These are phyloP conservation scores for Deilephila porcellus DNA, from an alignment of 2,888 invertebrate genomes.

Conservation along the genomic window DNA sequence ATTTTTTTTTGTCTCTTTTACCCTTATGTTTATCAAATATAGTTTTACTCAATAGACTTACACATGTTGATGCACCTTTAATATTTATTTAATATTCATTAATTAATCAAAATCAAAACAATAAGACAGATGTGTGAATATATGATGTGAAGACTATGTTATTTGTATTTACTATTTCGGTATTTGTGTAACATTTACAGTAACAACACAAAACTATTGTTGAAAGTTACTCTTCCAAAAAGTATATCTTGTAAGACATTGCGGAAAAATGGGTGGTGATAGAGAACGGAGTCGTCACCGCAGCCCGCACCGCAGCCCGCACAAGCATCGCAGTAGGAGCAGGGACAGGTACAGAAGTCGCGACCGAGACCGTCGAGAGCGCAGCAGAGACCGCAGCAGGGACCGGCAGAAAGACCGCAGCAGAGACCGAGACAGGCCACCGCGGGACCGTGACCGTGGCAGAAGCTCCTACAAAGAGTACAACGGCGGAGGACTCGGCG, in stretches of 20 bases:
- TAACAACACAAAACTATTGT: neutral
- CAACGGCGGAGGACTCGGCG: conserved; percentile 64
- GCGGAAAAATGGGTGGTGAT: conserved; percentile 11
- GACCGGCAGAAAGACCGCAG: conserved; percentile 37
- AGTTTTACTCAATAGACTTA: neutral
- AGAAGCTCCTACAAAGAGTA: conserved; percentile 55
- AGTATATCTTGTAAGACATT: neutral
- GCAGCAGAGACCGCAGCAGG: conserved; percentile 41
- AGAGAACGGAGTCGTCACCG: conserved; percentile 44
- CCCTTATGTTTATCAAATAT: neutral
- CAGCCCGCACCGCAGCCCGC: conserved; percentile 48
- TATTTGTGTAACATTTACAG: neutral
- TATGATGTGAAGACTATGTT: neutral
- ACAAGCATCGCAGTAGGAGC: conserved; percentile 40
- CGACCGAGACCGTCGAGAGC: conserved; percentile 42
- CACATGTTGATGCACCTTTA: neutral
- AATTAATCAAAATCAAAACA: too few relatives aligned
- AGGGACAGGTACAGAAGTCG: conserved; percentile 45
- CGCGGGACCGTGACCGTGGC: conserved; percentile 49
- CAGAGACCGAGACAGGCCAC: conserved; percentile 38
- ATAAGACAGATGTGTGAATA: too few relatives aligned
- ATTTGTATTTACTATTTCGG: neutral
- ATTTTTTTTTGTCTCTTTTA: neutral
- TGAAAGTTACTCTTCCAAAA: neutral
- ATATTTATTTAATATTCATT: too few relatives aligned